A percentile compares a stretch with the other conserved stretches of the same genome.
Conservation (phyloP, 1,140 invertebrate species). For the Ceratina australensis region DNA sequence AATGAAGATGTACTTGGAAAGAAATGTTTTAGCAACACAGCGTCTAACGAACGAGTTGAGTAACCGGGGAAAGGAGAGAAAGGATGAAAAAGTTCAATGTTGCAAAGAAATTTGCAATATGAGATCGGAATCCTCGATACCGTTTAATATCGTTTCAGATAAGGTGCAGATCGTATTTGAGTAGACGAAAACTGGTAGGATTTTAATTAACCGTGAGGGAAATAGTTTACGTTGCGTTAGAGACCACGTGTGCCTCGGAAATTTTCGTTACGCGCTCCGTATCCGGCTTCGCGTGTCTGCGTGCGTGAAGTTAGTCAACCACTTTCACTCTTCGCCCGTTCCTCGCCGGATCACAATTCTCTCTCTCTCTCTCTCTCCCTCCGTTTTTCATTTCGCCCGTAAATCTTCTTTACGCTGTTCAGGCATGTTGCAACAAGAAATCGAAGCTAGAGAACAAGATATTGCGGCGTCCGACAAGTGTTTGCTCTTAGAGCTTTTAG, state of each 20-base stretch:
- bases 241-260: conserved; percentile 26
- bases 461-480: neutral
- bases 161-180: too few species aligned
- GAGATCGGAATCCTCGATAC: neutral
- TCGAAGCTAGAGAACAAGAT: neutral
- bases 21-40: too few species aligned
- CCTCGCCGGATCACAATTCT: conserved; percentile 39
- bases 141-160: neutral
- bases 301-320: conserved; percentile 61
- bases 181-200: neutral
- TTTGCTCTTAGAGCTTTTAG: neutral
- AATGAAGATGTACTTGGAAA: too few species aligned
- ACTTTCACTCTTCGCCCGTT: conserved; percentile 72
- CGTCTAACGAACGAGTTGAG: neutral
- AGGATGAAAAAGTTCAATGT: neutral
- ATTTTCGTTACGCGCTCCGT: conserved; percentile 54
- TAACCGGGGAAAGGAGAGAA: conserved; percentile 30
- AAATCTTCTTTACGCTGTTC: neutral
- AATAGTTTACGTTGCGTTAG: neutral
- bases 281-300: conserved; percentile 52
- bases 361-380: neutral
- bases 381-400: neutral
- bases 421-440: neutral
- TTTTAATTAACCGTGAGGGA: conserved; percentile 11
- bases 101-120: neutral